Evolutionary conservation across 1,140 invertebrate species (phyloP), one percentile per base, ranked within the genome.

Genomic region (Pollicipes pollicipes): DNA sequence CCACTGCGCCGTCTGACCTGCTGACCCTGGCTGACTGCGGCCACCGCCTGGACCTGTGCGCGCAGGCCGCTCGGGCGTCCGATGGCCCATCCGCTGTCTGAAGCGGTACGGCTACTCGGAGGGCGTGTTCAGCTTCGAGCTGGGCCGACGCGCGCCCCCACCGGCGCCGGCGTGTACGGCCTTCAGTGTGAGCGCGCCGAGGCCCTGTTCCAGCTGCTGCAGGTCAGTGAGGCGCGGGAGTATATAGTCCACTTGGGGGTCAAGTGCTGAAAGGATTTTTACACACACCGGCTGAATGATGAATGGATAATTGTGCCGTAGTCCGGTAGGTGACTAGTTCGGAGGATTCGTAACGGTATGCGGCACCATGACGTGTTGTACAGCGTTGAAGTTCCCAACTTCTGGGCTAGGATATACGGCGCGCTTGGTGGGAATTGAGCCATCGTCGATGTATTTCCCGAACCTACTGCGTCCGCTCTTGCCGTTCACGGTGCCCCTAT

Each of bases 121-220:
- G 3, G 91, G 94, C 78, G 77, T 87, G 70, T 98, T 98, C 78
- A 97, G 91, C 73, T 98, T 98, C 80, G 95, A 98, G 81, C 93
- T 92, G 76, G 96, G 95, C 0, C 84, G 95, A 74, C 84, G 95
- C 68, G n/a, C n/a, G 97, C 94, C 79, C 87, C 90, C 58, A 97
- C 93, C 0, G 96, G 93, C 73, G 84, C 88, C 75, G 95, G 95
- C 17, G 93, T 98, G 75, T 98, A 95, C 82, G 93, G 92, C 16
- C 98, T 98, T 79, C 88, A 89, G 76, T 97, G 94, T 79, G 83
- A 86, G 68, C 84, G 89, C 78, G 95, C 96, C 31, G 91, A 95
- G 76, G 82, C 88, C 71, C 83, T 98, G n/a, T 98, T 98, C 79
- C 90, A 91, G 76, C 83, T 89, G 74, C 84, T 97, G 37, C 92